Base-by-base conservation (phyloP, 2,888 invertebrate genomes). In the Ormyrus nitidulus region DNA sequence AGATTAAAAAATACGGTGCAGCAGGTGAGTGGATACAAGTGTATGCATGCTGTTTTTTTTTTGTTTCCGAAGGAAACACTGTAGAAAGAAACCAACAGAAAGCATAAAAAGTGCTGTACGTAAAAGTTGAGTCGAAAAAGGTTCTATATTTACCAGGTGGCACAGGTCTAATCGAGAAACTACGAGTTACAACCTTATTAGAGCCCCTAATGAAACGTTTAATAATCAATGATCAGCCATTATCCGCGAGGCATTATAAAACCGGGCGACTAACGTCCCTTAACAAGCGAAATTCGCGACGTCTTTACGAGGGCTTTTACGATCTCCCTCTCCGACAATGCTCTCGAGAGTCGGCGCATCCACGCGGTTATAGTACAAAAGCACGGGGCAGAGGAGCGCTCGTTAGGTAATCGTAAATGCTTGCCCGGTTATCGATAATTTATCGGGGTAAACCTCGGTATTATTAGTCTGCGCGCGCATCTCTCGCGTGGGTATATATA, bases 381-480 rank as follows among this genome's bases (percentile, higher is more conserved):
- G 48, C 13, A 49, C 19, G 19, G 19, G 13, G 13, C 13, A 13
- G 59, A 74, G 49, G 46, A 68, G 9, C 13, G 69, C 65, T 77
- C 64, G 70, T 71, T 71, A 69, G 61, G 8, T 62, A 73, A 69
- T 79, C 73, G 46, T 56, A 73, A 79, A 73, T 73, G 8, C 53
- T 5, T 8, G 44, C 64, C n/a, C 11, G 49, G 5, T 9, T 62
- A 79, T 69, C 69, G 62, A 11, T 74, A 61, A 62, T 79, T 74
- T 79, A 79, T 79, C 74, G 68, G 51, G 59, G 68, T 66, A 59
- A 76, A 77, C 74, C 53, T 19, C 19, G 46, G 77, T 56, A 77
- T 66, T 68, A 70, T 72, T 77, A 76, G 69, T 53, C 62, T 53
- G 44, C 51, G 53, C 65, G n/a, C 73, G 59, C 0, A 11, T 13